Base-by-base conservation (phyloP, 1,140 invertebrate genomes). In the Periplaneta americana region DNA sequence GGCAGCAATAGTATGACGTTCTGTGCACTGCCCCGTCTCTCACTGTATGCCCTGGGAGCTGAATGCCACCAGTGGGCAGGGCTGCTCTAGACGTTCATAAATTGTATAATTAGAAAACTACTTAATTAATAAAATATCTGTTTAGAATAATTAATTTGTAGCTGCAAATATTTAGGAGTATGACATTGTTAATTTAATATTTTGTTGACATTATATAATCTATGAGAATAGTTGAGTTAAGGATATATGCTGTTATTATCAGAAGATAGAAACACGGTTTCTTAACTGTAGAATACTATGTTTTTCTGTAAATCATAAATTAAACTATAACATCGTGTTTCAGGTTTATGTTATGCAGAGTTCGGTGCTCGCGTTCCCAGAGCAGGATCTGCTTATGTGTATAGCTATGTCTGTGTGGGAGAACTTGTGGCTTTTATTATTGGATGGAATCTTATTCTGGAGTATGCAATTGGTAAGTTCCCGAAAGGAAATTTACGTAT, bases 401-500 rank as follows among this genome's bases (percentile, higher is more conserved):
- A 97, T 89, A 96, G 94, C 85, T 98, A 97, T 86, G 95, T 97
- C 5, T 95, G 94, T 32, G 93, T 97, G 74, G 96, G 96, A 0
- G 96, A 98, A 88, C 93, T 93, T 87, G 93, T 91, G 13, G 96
- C 91, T 37, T 98, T 92, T 89, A 91, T 91, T 82, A 95, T 92
- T 85, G 96, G 96, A 32, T 98, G 96, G 96, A 98, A 97, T 88
- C 90, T 97, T 1, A 95, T 98, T 82, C 87, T 98, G 75, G 96
- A 98, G 87, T 98, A 98, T 90, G 92, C 96, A 1, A 97, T 98
- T 83, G 96, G 96, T 93, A 87, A 88, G 87, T 82, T 34, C 22
- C n/a, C n/a, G n/a, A n/a, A n/a, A n/a, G n/a, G n/a, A n/a, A n/a
- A n/a, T n/a, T n/a, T n/a, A n/a, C n/a, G n/a, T n/a, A n/a, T n/a